Conservation (phyloP, 2,888 invertebrate species). For the Metellina segmentata region DNA sequence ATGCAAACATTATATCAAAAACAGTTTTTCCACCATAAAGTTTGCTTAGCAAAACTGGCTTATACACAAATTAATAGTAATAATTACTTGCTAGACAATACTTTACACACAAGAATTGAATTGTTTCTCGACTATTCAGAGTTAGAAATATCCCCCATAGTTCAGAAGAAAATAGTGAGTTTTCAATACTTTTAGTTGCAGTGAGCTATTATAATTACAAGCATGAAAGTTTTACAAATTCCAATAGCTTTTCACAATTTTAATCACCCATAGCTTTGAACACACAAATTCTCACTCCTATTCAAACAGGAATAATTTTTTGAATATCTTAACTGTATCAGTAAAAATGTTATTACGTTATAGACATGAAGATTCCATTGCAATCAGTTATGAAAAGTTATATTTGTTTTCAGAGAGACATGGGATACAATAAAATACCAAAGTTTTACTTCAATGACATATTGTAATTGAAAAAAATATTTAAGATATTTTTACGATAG, state of each 20-base stretch:
- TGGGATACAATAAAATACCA: too few relatives aligned
- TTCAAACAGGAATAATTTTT: neutral
- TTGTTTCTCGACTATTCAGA: neutral
- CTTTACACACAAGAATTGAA: neutral
- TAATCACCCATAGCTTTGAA: neutral
- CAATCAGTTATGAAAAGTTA: too few relatives aligned
- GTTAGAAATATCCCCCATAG: neutral
- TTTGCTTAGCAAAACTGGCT: slow-evolving; percentile 59
- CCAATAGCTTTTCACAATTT: neutral
- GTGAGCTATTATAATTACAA: neutral
- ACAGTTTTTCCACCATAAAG: slow-evolving; percentile 60
- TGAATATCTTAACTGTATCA: too few relatives aligned
- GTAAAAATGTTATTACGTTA: too few relatives aligned
- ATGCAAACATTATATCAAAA: slow-evolving; percentile 67
- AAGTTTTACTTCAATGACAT: too few relatives aligned
- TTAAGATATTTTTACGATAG: too few relatives aligned
- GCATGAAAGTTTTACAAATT: neutral
- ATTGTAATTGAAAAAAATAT: too few relatives aligned
- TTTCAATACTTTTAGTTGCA: neutral
- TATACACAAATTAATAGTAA: slow-evolving; percentile 61
- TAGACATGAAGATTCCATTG: too few relatives aligned
- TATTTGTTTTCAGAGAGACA: too few relatives aligned
- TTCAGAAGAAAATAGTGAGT: neutral
- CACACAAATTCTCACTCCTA: neutral
- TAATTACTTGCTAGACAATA: slow-evolving; percentile 31